Percentiles rank a stretch among this genome's conserved stretches.
phyloP scores from a whole-genome alignment of 2,113 vertebrate species.

The Sorex araneus region DNA sequence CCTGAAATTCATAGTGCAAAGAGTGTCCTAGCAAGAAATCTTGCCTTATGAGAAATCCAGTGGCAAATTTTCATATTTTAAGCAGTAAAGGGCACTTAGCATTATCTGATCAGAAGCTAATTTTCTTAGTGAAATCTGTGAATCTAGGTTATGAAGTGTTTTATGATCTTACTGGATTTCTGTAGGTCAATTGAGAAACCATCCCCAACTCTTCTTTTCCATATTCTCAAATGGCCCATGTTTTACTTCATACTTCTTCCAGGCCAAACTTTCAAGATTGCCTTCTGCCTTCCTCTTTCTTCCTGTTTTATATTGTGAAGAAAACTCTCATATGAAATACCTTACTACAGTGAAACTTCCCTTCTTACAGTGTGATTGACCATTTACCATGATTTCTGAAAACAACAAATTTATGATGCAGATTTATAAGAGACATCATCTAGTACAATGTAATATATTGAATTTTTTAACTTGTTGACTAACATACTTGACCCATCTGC shows the following conservation, averaged over 20 bases:
- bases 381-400: slow-evolving; percentile 45
- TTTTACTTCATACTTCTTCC: background rate
- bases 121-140: slow-evolving; percentile 39
- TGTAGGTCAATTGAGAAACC: background rate
- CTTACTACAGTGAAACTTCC: slow-evolving; percentile 40
- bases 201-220: background rate
- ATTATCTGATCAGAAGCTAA: background rate
- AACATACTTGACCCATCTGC: slow-evolving; percentile 12
- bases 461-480: slow-evolving; percentile 12
- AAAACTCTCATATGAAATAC: slow-evolving; percentile 31
- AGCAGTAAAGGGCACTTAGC: background rate
- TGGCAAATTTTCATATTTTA: slow-evolving; percentile 41
- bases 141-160: slow-evolving; percentile 5
- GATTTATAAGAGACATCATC: slow-evolving; percentile 54
- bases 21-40: too few relatives aligned
- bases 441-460: slow-evolving; percentile 39
- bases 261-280: background rate
- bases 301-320: slow-evolving; percentile 41
- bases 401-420: slow-evolving; percentile 45
- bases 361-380: slow-evolving; percentile 17
- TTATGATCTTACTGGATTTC: slow-evolving; percentile 14
- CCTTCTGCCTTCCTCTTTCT: slow-evolving; percentile 11
- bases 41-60: slow-evolving; percentile 6
- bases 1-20: too few relatives aligned
- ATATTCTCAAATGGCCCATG: slow-evolving; percentile 18